Conservation (phyloP, 2,797 vertebrate genomes). For the Betta splendens region DNA sequence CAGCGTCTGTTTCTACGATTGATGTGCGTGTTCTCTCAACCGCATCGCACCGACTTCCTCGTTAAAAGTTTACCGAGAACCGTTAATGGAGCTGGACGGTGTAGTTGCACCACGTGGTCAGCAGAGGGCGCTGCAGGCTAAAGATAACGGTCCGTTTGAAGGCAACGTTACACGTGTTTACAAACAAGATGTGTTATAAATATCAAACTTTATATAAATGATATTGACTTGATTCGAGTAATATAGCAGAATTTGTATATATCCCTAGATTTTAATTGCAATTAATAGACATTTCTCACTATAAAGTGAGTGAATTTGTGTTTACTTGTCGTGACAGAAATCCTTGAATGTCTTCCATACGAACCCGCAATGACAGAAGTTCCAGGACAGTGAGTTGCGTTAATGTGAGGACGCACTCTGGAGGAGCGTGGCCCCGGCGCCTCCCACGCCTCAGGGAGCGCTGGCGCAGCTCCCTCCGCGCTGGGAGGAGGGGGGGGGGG, state of each 20-base stretch:
- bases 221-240: no score
- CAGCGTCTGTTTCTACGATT: no score
- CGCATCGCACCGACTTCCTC: fast-evolving
- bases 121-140: conserved; percentile 33
- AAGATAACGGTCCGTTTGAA: not conserved
- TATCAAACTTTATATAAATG: no score
- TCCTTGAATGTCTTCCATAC: conserved; percentile 11
- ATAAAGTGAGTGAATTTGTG: no score
- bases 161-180: no score
- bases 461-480: conserved; percentile 29
- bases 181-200: no score
- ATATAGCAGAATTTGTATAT: no score
- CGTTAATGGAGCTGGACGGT: fast-evolving
- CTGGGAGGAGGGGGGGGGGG: not conserved
- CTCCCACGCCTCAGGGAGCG: conserved; percentile 44
- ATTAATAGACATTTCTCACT: no score
- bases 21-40: not conserved
- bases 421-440: conserved; percentile 32
- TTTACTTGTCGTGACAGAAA: not conserved
- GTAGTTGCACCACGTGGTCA: not conserved
- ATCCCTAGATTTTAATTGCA: no score
- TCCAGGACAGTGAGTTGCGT: conserved; percentile 42
- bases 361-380: conserved; percentile 5
- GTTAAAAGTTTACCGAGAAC: not conserved
- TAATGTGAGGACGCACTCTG: conserved; percentile 43